Percentiles rank a stretch among this genome's conserved stretches.
Evolutionary conservation across 2,113 vertebrate genomes (phyloP).

Genomic region (Mohoua ochrocephala): DNA sequence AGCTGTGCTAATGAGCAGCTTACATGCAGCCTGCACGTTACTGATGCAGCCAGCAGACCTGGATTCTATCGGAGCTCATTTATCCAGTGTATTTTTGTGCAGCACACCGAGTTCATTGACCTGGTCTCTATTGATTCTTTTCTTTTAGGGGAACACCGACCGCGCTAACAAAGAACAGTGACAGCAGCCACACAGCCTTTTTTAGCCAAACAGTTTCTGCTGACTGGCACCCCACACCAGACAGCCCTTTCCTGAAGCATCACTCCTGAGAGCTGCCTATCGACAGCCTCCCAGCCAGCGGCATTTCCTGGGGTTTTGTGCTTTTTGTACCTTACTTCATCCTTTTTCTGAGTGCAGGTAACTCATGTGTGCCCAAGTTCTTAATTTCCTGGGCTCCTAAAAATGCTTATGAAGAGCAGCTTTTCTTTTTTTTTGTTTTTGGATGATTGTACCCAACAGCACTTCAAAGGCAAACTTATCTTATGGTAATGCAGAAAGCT

Average conservation of each 20-base stretch:
- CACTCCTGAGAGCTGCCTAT: not conserved
- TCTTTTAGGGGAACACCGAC: not conserved
- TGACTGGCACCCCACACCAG: not conserved
- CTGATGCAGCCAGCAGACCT: not conserved
- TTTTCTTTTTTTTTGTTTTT: not conserved
- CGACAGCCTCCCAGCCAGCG: not conserved
- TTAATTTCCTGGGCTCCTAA: not conserved
- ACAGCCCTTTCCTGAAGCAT: not conserved
- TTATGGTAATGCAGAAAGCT: not conserved
- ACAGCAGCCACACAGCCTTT: not conserved
- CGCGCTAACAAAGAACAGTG: fast-evolving
- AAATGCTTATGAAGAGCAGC: not conserved
- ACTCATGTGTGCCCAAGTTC: not conserved
- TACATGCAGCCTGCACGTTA: not conserved
- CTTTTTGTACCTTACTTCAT: not conserved
- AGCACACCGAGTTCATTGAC: not conserved
- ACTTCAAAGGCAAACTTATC: not conserved
- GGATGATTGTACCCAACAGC: not conserved
- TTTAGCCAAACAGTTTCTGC: not conserved
- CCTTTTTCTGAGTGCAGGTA: not conserved
- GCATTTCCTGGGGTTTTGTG: not conserved
- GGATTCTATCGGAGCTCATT: not conserved
- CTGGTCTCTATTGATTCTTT: not conserved
- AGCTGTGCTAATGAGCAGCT: not conserved
- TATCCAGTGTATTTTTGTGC: not conserved